These are phyloP conservation scores for Synergus laeviventris DNA, from an alignment of 2,888 invertebrate species.

Conservation along the genomic window DNA sequence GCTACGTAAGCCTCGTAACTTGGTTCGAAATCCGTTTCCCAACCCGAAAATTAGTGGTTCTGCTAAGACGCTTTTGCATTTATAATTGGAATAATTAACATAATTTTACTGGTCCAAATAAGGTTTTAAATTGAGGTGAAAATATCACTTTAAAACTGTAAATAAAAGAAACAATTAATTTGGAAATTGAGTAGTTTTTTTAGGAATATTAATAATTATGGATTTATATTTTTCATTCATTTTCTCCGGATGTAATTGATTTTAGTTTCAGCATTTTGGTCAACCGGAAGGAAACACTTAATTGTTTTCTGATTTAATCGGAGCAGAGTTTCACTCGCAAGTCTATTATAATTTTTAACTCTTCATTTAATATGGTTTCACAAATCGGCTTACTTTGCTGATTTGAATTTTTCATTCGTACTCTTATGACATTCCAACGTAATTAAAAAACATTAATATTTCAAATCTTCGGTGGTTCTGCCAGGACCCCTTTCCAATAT, in stretches of 20 bases:
- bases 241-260: background rate
- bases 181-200: background rate
- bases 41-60: background rate
- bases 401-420: background rate
- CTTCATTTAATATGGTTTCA: background rate
- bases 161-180: background rate
- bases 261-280: background rate
- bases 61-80: background rate
- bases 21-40: conserved; percentile 11
- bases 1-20: background rate
- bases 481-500: background rate
- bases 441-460: background rate
- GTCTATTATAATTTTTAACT: background rate
- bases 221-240: background rate
- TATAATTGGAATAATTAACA: background rate
- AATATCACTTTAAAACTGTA: background rate
- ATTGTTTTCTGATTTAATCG: background rate
- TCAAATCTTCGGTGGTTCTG: background rate
- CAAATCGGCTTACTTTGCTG: background rate
- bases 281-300: background rate
- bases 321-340: conserved; percentile 7
- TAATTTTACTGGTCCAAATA: background rate
- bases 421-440: background rate
- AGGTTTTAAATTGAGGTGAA: background rate
- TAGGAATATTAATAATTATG: background rate